Base-by-base conservation (phyloP, 2,797 vertebrate species). In the Sebastiscus tertius region DNA sequence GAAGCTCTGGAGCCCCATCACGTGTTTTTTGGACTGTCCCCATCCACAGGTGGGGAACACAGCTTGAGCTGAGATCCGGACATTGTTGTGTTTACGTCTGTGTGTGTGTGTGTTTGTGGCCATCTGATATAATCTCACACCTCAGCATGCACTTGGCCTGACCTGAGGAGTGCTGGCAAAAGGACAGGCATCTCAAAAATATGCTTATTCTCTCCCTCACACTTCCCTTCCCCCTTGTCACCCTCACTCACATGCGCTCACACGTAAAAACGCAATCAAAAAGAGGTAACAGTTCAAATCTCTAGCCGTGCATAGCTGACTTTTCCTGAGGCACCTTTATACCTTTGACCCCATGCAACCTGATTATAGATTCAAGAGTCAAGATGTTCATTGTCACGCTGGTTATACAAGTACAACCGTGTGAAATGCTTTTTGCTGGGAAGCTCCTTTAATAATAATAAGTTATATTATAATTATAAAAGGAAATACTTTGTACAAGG, bases 81-180 rank as follows among this genome's bases (percentile, higher is more conserved):
- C 33, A 26, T 6, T 36, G 18, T 59, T 62, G 42, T 74, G 39
- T 80, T 39, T 83, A 71, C n/a, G 61, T 52, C 18, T 33, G 42
- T 46, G 42, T 46, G 16, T 18, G 42, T 16, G 12, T 39, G 10
- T 34, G 33, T 5, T 16, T 46, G 64, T 4, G 8, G 64, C 83
- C 90, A 90, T 92, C 84, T 92, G 89, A 92, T 67, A 69, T 60
- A 82, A 86, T 85, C 81, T 94, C 82, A 84, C 91, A 92, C 90
- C 92, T 92, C 90, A 92, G 92, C 80, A 5, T 88, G 88, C 72
- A 72, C 75, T 81, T 87, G 91, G 91, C 90, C 86, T 77, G 71
- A 79, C 85, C 85, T 36, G 68, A 24, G 24, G 36, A 76, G 67
- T 42, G 69, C 39, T 84, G 72, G 81, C 75, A 79, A 64, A 64